Percentiles rank a stretch among this genome's conserved stretches.
These are phyloP conservation scores for Cotesia vestalis DNA, from an alignment of 1,140 invertebrate species.

Conservation along the genomic window DNA sequence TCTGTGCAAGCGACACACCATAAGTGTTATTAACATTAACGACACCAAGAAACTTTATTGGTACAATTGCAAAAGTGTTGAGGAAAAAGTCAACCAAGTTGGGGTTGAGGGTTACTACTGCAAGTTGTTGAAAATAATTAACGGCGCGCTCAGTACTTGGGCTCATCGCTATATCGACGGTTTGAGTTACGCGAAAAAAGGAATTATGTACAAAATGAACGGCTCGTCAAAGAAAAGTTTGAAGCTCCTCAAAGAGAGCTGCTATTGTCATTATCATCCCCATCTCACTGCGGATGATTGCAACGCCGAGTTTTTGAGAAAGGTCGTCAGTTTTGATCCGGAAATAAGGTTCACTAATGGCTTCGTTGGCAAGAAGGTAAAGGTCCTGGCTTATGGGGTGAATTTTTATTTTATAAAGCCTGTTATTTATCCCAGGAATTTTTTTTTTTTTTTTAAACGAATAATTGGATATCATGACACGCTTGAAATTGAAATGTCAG, in stretches of 20 bases:
- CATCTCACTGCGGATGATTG: conserved; percentile 62
- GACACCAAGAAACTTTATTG: conserved; percentile 60
- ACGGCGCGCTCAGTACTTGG: conserved; percentile 58
- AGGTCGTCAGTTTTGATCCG: conserved; percentile 56
- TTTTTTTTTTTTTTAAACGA: too few species aligned
- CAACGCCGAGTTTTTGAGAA: conserved; percentile 64
- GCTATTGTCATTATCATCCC: conserved; percentile 65
- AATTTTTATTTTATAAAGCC: too few species aligned
- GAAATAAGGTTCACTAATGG: conserved; percentile 37
- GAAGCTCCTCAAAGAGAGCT: conserved; percentile 63
- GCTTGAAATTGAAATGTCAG: too few species aligned
- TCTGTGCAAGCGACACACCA: conserved; percentile 59
- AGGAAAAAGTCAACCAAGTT: conserved; percentile 59
- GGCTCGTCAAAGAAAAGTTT: conserved; percentile 60
- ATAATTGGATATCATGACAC: too few species aligned
- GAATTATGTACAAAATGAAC: conserved; percentile 64
- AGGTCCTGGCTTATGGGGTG: too few species aligned
- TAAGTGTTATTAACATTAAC: conserved; percentile 62
- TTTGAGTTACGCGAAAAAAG: conserved; percentile 46
- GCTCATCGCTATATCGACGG: conserved; percentile 59
- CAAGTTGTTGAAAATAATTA: conserved; percentile 57
- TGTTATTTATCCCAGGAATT: too few species aligned
- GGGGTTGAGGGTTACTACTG: conserved; percentile 60
- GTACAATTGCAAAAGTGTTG: conserved; percentile 61
- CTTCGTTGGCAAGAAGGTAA: conserved; percentile 29